Evolutionary conservation across 2,113 vertebrate species (phyloP).

Genomic region (Ciconia boyciana): DNA sequence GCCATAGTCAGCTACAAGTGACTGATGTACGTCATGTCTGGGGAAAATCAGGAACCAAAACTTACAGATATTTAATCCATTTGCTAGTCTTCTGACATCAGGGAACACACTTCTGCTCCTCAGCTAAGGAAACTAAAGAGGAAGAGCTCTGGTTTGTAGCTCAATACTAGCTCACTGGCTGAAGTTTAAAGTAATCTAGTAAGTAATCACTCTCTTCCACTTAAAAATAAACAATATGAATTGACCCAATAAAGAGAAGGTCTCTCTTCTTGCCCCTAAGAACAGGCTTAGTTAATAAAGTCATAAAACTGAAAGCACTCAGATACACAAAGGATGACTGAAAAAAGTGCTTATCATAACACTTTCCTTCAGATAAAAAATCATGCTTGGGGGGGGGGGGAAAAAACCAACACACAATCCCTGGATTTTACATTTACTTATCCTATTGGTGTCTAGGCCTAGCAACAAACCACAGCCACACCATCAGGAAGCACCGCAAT

Average conservation of each 20-base stretch:
- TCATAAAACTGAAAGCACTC: background rate
- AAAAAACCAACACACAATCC: background rate
- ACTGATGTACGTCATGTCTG: accelerated
- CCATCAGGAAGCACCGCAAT: background rate
- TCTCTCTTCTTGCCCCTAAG: background rate
- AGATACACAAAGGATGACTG: background rate
- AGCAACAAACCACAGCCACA: background rate
- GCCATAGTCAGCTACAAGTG: background rate
- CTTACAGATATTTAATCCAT: background rate
- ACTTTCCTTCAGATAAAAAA: background rate
- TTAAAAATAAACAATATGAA: background rate
- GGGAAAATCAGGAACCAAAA: background rate
- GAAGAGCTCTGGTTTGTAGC: background rate
- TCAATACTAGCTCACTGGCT: background rate
- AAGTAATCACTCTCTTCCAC: background rate
- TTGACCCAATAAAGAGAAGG: background rate
- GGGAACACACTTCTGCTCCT: background rate
- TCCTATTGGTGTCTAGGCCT: too few species aligned
- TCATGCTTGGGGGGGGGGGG: background rate
- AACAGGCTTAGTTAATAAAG: background rate
- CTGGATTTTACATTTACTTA: background rate
- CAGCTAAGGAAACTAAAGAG: background rate
- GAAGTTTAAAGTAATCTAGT: background rate
- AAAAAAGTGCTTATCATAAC: background rate
- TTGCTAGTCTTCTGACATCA: background rate